Percentiles rank a stretch among this genome's conserved stretches.
phyloP scores from a whole-genome alignment of 2,797 vertebrate genomes.

The Limnodromus scolopaceus region DNA sequence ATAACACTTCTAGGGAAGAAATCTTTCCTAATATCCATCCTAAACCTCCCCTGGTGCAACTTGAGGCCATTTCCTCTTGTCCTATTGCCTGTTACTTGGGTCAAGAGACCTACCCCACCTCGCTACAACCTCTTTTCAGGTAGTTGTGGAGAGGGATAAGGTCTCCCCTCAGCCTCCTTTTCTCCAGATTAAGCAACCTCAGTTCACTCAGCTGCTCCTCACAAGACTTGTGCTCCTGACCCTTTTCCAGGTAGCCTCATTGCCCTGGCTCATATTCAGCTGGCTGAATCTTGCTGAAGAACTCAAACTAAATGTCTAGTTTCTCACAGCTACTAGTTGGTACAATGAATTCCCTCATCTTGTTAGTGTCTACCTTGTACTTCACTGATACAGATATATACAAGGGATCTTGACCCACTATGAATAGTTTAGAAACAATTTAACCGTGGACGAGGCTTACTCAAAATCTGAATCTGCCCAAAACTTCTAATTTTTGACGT shows the following conservation, averaged over 20 bases:
- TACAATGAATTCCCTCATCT: background rate
- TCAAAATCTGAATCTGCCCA: background rate
- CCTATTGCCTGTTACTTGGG: background rate
- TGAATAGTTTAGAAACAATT: background rate
- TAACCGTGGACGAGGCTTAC: background rate
- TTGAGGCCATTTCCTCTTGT: background rate
- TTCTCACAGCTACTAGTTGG: background rate
- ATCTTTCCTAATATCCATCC: background rate
- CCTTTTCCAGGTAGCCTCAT: background rate
- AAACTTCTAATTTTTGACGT: background rate
- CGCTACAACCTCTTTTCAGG: accelerated
- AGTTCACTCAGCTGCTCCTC: background rate
- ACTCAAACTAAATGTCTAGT: background rate
- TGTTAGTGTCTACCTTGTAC: background rate
- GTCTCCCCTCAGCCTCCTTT: background rate
- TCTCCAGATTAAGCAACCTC: background rate
- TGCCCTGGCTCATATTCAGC: background rate
- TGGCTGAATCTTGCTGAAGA: background rate
- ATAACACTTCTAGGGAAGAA: accelerated
- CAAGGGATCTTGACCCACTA: background rate
- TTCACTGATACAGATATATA: background rate
- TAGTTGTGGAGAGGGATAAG: background rate
- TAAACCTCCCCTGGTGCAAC: background rate
- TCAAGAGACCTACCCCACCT: background rate
- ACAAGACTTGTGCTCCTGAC: background rate